Evolutionary conservation across 2,113 vertebrate species (phyloP).

Genomic region (Pseudorasbora parva): DNA sequence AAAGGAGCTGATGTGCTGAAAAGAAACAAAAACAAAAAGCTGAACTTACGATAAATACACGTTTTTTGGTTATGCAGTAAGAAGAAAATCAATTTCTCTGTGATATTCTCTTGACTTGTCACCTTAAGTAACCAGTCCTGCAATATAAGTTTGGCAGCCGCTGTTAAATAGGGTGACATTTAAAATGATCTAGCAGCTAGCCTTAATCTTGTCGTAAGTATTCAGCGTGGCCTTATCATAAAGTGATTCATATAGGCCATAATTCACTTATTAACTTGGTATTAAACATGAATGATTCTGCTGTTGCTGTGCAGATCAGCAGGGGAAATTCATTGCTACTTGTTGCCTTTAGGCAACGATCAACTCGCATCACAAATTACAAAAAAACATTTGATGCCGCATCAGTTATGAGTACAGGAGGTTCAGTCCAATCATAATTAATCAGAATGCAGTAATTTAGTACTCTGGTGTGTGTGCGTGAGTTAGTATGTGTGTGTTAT

Average conservation of each 20-base stretch:
- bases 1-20: not conserved
- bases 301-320: constrained; percentile 69
- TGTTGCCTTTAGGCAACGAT: constrained; percentile 70
- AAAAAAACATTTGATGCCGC: constrained; percentile 68
- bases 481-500: not conserved
- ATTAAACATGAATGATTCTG: constrained; percentile 80
- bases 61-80: not conserved
- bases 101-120: constrained; percentile 64
- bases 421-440: constrained; percentile 61
- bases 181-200: constrained; percentile 72
- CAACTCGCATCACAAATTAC: constrained; percentile 72
- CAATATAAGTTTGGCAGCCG: constrained; percentile 72
- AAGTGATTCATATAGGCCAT: constrained; percentile 68
- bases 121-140: constrained; percentile 69
- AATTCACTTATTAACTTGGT: constrained; percentile 73
- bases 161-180: constrained; percentile 74
- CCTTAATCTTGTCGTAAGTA: constrained; percentile 73
- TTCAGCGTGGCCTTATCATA: constrained; percentile 71
- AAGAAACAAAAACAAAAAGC: not conserved
- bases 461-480: not conserved
- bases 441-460: not conserved
- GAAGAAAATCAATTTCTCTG: constrained; percentile 45
- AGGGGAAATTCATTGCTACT: constrained; percentile 72
- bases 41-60: not conserved
- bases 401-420: constrained; percentile 45